These are phyloP conservation scores for Bufotes viridis DNA, from an alignment of 2,797 vertebrate genomes.

Conservation along the genomic window DNA sequence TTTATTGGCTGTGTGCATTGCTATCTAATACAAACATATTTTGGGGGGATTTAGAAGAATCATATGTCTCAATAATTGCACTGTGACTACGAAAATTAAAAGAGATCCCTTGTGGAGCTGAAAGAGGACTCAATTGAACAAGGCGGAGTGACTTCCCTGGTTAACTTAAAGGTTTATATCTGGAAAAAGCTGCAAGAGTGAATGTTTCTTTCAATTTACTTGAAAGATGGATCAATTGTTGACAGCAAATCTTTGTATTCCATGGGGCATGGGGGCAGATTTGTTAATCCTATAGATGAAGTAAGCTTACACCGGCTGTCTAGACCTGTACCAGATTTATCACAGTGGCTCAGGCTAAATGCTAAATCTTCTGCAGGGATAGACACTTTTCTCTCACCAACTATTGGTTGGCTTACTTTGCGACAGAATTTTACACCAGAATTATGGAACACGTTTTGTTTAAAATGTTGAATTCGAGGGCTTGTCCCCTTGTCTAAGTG, in stretches of 20 bases:
- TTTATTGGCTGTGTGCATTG: conserved; percentile 19
- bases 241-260: neutral
- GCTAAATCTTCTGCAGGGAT: too few relatives aligned
- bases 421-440: too few relatives aligned
- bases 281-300: too few relatives aligned
- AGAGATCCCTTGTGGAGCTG: conserved; percentile 17
- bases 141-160: neutral
- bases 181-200: neutral
- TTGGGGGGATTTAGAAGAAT: conserved; percentile 27
- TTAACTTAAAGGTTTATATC: neutral
- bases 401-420: too few relatives aligned
- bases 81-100: conserved; percentile 30
- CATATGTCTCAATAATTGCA: conserved; percentile 29
- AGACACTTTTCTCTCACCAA: too few relatives aligned
- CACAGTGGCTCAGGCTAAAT: too few relatives aligned
- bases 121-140: neutral
- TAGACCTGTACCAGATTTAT: too few relatives aligned
- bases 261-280: neutral
- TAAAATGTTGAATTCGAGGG: too few relatives aligned
- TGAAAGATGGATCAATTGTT: neutral
- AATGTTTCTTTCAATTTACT: neutral
- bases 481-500: too few relatives aligned
- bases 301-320: too few relatives aligned
- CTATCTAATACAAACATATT: conserved; percentile 15
- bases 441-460: too few relatives aligned